A percentile compares a stretch with the other conserved stretches of the same genome.
phyloP scores from a whole-genome alignment of 2,888 invertebrate genomes.

The Oasisia sp. region DNA sequence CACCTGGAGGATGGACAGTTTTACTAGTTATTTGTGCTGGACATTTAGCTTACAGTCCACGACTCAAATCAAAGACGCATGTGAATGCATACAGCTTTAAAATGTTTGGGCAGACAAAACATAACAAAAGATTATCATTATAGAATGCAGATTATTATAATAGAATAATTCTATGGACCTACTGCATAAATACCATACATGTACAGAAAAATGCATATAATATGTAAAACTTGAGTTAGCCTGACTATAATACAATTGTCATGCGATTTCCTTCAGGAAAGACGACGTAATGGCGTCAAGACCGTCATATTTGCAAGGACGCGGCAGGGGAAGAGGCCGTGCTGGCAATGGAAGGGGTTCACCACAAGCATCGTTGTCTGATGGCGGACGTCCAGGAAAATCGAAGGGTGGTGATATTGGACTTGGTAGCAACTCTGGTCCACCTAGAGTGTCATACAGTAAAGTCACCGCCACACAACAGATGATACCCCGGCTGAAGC shows the following conservation, averaged over 20 bases:
- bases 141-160: too few relatives aligned
- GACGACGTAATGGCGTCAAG: background rate
- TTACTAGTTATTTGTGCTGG: too few relatives aligned
- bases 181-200: too few relatives aligned
- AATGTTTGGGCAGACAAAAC: too few relatives aligned
- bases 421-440: background rate
- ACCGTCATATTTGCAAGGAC: constrained; percentile 28
- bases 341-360: constrained; percentile 19
- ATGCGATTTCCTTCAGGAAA: background rate
- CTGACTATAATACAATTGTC: background rate
- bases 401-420: background rate
- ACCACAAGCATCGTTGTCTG: background rate
- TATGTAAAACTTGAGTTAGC: background rate
- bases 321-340: constrained; percentile 30
- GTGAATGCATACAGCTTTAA: too few relatives aligned
- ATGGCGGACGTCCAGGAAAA: background rate
- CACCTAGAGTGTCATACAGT: background rate
- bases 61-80: too few relatives aligned
- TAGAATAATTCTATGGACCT: too few relatives aligned
- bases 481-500: background rate
- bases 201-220: background rate
- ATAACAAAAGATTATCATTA: too few relatives aligned
- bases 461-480: background rate
- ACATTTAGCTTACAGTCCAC: too few relatives aligned
- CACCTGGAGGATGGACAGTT: too few relatives aligned